Evolutionary conservation across 2,797 vertebrate genomes (phyloP), one percentile per base, ranked within the genome.

Genomic region (Sebastes vulpes): DNA sequence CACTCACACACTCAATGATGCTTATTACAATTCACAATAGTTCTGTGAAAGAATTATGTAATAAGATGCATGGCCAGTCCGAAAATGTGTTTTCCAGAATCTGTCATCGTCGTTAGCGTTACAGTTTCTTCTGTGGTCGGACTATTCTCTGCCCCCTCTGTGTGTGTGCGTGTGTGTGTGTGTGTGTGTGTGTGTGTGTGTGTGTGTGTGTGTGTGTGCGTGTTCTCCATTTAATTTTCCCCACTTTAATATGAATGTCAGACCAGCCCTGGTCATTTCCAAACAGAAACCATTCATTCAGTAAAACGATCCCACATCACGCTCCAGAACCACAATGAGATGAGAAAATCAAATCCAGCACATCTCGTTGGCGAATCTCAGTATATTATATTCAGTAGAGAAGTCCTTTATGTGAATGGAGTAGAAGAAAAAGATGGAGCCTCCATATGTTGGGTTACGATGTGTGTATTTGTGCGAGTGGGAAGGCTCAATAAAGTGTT

Each of bases 1-100:
- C 72, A 63, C 79, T 75, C 80, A 58, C 66, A 82, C 59, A 26
- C 58, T 75, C 52, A 20, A 59, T 48, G 70, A 67, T 69, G 63
- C 74, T 60, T 81, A 68, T 81, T 69, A 93, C 80, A 93, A 92
- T 85, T 82, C 70, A 84, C 91, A 86, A 89, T 78, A 80, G 85
- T 58, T 84, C 50, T 87, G 75, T 21, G 57, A 75, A 69, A 69
- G 75, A 71, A 81, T 95, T 94, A 95, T 93, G 90, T 92, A 95
- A 94, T 86, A 86, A 28, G 35, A 75, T 65, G 72, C 50, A 80
- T 61, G 77, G 79, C 70, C 72, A 80, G 71, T 85, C 72, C 83
- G 82, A 91, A 89, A 93, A 94, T 95, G 87, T 84, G 72, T 93
- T 93, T 94, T 94, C 87, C 90, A 94, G 88, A 92, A 85, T 81